Evolutionary conservation across 2,113 vertebrate genomes (phyloP).

Genomic region (Pungitius pungitius): DNA sequence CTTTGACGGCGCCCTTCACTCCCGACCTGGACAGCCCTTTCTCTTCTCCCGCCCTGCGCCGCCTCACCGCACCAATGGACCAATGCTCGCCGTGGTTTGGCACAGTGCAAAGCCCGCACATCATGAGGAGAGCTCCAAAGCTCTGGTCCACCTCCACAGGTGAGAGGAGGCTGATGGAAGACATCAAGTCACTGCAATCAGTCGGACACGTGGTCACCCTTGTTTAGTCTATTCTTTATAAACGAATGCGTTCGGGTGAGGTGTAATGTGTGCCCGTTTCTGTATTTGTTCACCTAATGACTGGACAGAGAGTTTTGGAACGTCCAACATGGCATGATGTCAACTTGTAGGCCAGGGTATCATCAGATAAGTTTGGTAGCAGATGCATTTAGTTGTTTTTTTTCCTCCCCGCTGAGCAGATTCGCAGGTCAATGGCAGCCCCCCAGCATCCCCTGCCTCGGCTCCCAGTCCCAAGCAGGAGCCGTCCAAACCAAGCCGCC

Average conservation of each 20-base stretch:
- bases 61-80: slow-evolving; percentile 77
- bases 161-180: slow-evolving; percentile 51
- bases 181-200: background rate
- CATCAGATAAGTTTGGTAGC: background rate
- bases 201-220: background rate
- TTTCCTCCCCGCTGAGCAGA: slow-evolving; percentile 48
- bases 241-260: background rate
- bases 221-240: background rate
- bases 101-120: slow-evolving; percentile 83
- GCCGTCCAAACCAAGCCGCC: slow-evolving; percentile 73
- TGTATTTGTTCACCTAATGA: background rate
- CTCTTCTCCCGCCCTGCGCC: slow-evolving; percentile 78
- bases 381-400: background rate
- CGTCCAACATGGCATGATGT: background rate
- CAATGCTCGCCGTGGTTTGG: slow-evolving; percentile 83
- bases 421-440: slow-evolving; percentile 69
- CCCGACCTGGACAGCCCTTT: slow-evolving; percentile 83
- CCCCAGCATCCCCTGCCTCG: slow-evolving; percentile 48
- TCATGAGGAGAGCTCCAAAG: slow-evolving; percentile 86
- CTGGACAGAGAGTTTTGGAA: background rate
- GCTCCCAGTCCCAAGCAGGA: slow-evolving; percentile 57
- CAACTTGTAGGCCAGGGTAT: background rate
- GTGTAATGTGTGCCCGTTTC: background rate
- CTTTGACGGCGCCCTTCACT: slow-evolving; percentile 78
- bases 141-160: slow-evolving; percentile 90